Evolutionary conservation across 2,797 vertebrate species (phyloP).

Genomic region (Danionella dracula): DNA sequence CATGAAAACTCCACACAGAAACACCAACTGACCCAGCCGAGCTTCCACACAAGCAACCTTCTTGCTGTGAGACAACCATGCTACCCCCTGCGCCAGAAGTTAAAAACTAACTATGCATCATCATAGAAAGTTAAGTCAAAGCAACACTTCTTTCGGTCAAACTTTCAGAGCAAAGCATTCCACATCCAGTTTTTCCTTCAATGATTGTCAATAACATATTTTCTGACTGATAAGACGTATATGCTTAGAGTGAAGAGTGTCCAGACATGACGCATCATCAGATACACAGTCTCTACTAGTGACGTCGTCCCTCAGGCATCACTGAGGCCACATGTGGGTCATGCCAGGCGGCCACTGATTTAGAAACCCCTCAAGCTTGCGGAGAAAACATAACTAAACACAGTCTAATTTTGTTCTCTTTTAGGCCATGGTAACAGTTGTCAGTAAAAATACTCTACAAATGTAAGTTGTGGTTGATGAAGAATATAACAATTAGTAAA

Average conservation of each 20-base stretch:
- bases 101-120: no score
- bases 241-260: neutral
- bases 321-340: constrained; percentile 55
- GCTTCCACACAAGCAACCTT: no score
- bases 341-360: constrained; percentile 46
- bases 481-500: no score
- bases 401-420: neutral
- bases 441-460: neutral
- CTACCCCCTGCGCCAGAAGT: no score
- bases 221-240: constrained; percentile 6
- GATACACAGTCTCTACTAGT: neutral
- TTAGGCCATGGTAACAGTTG: neutral
- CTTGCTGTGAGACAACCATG: no score
- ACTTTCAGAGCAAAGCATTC: no score
- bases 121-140: no score
- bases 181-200: no score
- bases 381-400: constrained; percentile 45
- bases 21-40: no score
- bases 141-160: no score
- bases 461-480: no score
- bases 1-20: no score
- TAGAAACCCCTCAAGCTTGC: constrained; percentile 54
- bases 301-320: constrained; percentile 25
- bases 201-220: neutral
- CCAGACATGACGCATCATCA: constrained; percentile 16